phyloP scores from a whole-genome alignment of 1,140 invertebrate genomes.

The Drosophila nebulosa region DNA sequence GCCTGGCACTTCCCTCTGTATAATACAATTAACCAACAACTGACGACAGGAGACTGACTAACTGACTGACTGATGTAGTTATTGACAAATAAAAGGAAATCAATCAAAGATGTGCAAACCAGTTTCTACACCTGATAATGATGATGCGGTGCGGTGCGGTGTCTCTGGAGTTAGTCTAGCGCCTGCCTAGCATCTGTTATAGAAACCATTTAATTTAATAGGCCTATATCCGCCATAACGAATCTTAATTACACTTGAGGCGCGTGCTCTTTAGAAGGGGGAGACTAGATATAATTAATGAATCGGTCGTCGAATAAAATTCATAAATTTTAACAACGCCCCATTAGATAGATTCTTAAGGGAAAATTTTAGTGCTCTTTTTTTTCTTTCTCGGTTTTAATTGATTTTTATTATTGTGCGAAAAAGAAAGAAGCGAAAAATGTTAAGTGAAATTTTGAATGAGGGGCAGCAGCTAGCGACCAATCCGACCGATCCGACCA shows the following conservation, averaged over 20 bases:
- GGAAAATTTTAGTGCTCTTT: background rate
- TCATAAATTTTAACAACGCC: slow-evolving; percentile 23
- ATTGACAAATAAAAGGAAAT: slow-evolving; percentile 37
- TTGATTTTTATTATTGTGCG: slow-evolving; percentile 64
- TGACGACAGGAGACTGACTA: background rate
- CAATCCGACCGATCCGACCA: too few relatives aligned
- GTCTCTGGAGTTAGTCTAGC: background rate
- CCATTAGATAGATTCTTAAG: background rate
- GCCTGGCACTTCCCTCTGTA: slow-evolving; percentile 32
- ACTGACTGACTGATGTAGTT: background rate
- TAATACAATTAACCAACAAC: background rate
- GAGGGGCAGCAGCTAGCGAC: too few relatives aligned
- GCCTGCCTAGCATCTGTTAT: slow-evolving; percentile 31
- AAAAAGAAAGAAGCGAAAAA: slow-evolving; percentile 8
- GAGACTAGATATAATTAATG: slow-evolving; percentile 50
- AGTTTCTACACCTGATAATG: slow-evolving; percentile 9
- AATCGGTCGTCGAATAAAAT: slow-evolving; percentile 55
- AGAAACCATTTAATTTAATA: slow-evolving; percentile 53
- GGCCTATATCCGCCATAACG: slow-evolving; percentile 64
- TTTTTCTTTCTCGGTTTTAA: slow-evolving; percentile 52
- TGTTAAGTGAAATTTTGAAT: slow-evolving; percentile 9
- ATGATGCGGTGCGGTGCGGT: too few relatives aligned
- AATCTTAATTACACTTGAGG: slow-evolving; percentile 67
- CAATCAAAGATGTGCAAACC: slow-evolving; percentile 43
- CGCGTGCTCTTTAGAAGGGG: slow-evolving; percentile 52